Percentiles rank a stretch among this genome's conserved stretches.
These are phyloP conservation scores for Eupithecia pulchellata DNA, from an alignment of 2,888 invertebrate species.

Conservation along the genomic window DNA sequence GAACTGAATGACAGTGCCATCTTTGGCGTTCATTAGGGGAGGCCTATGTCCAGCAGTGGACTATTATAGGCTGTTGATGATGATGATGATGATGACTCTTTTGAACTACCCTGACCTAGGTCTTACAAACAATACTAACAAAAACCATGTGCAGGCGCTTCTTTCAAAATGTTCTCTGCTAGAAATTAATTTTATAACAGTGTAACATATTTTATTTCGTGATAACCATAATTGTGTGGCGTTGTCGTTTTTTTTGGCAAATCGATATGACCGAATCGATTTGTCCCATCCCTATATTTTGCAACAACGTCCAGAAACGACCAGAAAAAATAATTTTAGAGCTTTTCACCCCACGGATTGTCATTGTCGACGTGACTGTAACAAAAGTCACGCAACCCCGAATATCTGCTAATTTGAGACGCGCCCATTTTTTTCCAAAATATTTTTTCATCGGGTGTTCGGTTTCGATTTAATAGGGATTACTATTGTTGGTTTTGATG, in stretches of 20 bases:
- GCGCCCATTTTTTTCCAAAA: conserved; percentile 51
- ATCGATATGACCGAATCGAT: not conserved
- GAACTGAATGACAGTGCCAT: too few species aligned
- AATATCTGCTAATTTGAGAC: conserved; percentile 62
- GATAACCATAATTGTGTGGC: too few species aligned
- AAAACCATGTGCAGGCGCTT: too few species aligned
- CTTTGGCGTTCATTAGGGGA: too few species aligned
- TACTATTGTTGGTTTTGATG: conserved; percentile 60
- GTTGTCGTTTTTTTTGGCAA: not conserved
- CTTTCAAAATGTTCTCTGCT: too few species aligned
- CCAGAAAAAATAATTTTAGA: conserved; percentile 67
- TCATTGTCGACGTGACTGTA: conserved; percentile 63
- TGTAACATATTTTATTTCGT: too few species aligned
- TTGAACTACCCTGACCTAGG: too few species aligned
- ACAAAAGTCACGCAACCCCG: conserved; percentile 73
- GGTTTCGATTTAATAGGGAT: conserved; percentile 77
- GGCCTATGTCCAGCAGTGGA: too few species aligned
- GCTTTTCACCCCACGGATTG: conserved; percentile 64
- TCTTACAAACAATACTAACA: too few species aligned
- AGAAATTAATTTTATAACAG: too few species aligned
- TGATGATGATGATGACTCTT: too few species aligned
- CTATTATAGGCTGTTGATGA: too few species aligned
- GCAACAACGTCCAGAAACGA: conserved; percentile 54
- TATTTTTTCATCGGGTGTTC: conserved; percentile 64
- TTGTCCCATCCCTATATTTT: conserved; percentile 48